A percentile compares a stretch with the other conserved stretches of the same genome.
These are phyloP conservation scores for Tetragonisca angustula DNA, from an alignment of 2,888 invertebrate species.

Conservation along the genomic window DNA sequence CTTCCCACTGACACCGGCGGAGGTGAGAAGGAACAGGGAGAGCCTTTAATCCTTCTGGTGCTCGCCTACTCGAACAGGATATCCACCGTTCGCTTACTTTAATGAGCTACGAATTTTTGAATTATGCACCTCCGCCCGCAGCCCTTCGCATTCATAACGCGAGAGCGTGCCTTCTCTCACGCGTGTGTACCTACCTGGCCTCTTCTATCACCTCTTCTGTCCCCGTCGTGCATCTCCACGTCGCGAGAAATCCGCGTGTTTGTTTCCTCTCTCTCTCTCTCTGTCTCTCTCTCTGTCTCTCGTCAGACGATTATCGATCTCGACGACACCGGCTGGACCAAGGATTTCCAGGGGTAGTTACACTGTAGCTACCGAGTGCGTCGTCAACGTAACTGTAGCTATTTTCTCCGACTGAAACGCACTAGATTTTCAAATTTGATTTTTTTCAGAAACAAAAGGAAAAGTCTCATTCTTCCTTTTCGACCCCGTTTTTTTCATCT, in stretches of 20 bases:
- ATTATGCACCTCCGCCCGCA: conserved; percentile 76
- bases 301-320: conserved; percentile 26
- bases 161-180: conserved; percentile 20
- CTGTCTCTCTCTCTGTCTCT: background rate
- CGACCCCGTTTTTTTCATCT: too few species aligned
- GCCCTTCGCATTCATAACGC: conserved; percentile 64
- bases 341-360: background rate
- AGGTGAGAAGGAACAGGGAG: background rate
- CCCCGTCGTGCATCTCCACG: background rate
- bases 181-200: conserved; percentile 19
- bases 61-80: conserved; percentile 60
- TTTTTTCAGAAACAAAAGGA: too few species aligned
- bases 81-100: conserved; percentile 74
- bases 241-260: conserved; percentile 12
- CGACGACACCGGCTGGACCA: conserved; percentile 6
- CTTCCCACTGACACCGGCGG: background rate
- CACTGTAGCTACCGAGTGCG: too few species aligned
- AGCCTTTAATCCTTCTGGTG: conserved; percentile 73
- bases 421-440: too few species aligned
- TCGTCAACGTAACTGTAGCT: too few species aligned
- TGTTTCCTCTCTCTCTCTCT: conserved; percentile 9
- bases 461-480: too few species aligned
- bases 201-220: conserved; percentile 11
- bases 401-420: too few species aligned
- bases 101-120: conserved; percentile 81